Evolutionary conservation across 2,113 vertebrate species (phyloP).

Genomic region (Tragelaphus strepsiceros): DNA sequence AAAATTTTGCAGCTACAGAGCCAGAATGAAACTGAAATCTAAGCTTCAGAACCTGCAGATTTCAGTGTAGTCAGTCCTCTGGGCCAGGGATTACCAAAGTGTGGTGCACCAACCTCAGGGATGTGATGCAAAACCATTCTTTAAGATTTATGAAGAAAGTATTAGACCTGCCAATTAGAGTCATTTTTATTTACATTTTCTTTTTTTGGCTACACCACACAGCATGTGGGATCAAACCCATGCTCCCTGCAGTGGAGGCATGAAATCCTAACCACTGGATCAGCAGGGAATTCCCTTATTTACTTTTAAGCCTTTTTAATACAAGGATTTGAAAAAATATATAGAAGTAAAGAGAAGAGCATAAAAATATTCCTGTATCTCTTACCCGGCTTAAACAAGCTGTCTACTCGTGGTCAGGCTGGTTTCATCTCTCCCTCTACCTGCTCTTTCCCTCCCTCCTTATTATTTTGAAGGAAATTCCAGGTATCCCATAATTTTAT

Average conservation of each 20-base stretch:
- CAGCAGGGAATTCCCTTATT: neutral
- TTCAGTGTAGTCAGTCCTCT: neutral
- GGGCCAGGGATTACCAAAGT: neutral
- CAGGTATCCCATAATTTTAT: neutral
- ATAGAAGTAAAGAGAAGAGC: neutral
- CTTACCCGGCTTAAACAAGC: neutral
- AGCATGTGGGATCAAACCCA: neutral
- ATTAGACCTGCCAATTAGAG: neutral
- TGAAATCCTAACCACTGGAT: neutral
- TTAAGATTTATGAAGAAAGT: conserved; percentile 8
- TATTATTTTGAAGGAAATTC: neutral
- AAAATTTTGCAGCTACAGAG: neutral
- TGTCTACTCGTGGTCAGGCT: neutral
- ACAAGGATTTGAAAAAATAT: neutral
- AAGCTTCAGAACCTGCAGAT: neutral
- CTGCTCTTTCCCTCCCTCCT: neutral
- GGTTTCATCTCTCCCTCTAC: neutral
- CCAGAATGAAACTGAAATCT: neutral
- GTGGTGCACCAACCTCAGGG: neutral
- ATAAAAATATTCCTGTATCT: neutral
- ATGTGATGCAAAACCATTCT: neutral
- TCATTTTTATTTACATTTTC: neutral
- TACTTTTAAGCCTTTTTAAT: neutral
- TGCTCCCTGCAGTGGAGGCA: neutral
- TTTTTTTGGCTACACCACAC: neutral